phyloP scores from a whole-genome alignment of 2,113 vertebrate genomes.

The Proterorhinus semilunaris region DNA sequence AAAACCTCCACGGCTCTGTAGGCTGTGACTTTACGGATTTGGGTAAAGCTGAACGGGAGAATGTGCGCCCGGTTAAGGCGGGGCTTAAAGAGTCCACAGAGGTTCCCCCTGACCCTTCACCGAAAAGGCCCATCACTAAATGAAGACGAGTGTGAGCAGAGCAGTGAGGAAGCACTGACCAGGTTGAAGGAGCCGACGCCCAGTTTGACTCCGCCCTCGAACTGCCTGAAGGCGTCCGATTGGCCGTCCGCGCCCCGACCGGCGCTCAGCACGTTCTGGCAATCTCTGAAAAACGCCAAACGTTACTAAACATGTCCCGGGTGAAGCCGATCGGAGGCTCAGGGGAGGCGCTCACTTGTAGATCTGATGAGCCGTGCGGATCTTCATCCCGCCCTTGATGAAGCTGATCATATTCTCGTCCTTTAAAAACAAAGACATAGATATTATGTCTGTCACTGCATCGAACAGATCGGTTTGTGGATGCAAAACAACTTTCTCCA shows the following conservation, averaged over 20 bases:
- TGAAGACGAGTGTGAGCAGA: too few relatives aligned
- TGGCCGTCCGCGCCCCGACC: slow-evolving; percentile 73
- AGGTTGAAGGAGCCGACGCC: slow-evolving; percentile 95
- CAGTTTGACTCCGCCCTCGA: slow-evolving; percentile 93
- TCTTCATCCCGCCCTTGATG: slow-evolving; percentile 95
- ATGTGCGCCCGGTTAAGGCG: too few relatives aligned
- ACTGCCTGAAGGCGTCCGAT: slow-evolving; percentile 84
- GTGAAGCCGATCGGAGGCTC: too few relatives aligned
- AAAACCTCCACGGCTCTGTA: background rate
- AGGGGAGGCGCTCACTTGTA: slow-evolving; percentile 85
- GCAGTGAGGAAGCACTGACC: slow-evolving; percentile 69
- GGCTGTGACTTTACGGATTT: too few relatives aligned
- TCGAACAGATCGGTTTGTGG: too few relatives aligned
- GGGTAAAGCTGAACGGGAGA: too few relatives aligned
- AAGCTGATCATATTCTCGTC: slow-evolving; percentile 99
- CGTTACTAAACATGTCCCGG: too few relatives aligned
- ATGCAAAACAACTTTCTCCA: too few relatives aligned
- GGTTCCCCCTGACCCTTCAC: too few relatives aligned
- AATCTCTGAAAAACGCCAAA: slow-evolving; percentile 77
- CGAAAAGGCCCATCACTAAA: too few relatives aligned
- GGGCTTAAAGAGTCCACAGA: too few relatives aligned
- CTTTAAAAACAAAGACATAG: slow-evolving; percentile 44
- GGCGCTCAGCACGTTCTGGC: slow-evolving; percentile 84
- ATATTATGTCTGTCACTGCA: too few relatives aligned
- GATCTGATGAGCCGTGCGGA: slow-evolving; percentile 94